A percentile compares a stretch with the other conserved stretches of the same genome.
Evolutionary conservation across 1,140 invertebrate species (phyloP).

Genomic region (Heliconius hermathena): DNA sequence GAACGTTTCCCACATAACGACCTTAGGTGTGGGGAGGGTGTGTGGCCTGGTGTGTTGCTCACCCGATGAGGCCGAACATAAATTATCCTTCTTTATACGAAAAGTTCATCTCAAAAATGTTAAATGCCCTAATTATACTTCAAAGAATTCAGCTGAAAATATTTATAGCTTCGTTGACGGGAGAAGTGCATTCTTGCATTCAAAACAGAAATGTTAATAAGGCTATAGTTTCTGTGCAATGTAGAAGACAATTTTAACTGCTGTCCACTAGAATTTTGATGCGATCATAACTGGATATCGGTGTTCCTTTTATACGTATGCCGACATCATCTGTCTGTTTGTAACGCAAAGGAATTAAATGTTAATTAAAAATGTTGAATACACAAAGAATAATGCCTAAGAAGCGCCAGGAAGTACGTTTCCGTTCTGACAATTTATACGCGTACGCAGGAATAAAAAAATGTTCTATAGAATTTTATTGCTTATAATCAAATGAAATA

Average conservation of each 20-base stretch:
- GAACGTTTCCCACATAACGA: constrained; percentile 42
- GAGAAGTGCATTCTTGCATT: constrained; percentile 33
- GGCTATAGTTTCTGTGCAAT: constrained; percentile 26
- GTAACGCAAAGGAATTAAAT: constrained; percentile 24
- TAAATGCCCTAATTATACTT: constrained; percentile 23
- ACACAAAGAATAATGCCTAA: constrained; percentile 33
- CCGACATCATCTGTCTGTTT: constrained; percentile 31
- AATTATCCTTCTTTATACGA: not conserved
- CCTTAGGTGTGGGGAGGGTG: not conserved
- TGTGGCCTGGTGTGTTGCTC: not conserved
- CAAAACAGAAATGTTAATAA: constrained; percentile 31
- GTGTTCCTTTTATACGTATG: not conserved
- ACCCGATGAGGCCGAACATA: not conserved
- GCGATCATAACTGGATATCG: not conserved
- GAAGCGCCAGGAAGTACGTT: constrained; percentile 42
- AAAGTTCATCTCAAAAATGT: constrained; percentile 16
- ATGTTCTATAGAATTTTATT: constrained; percentile 17
- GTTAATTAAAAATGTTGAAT: constrained; percentile 43
- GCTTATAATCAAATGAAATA: not conserved
- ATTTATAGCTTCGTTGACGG: constrained; percentile 24
- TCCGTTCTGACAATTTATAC: constrained; percentile 40
- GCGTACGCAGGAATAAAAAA: constrained; percentile 23
- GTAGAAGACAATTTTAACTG: constrained; percentile 16
- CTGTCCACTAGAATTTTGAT: constrained; percentile 3
- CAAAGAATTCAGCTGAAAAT: constrained; percentile 22